phyloP scores from a whole-genome alignment of 2,113 vertebrate genomes.

The Syrrhaptes paradoxus region DNA sequence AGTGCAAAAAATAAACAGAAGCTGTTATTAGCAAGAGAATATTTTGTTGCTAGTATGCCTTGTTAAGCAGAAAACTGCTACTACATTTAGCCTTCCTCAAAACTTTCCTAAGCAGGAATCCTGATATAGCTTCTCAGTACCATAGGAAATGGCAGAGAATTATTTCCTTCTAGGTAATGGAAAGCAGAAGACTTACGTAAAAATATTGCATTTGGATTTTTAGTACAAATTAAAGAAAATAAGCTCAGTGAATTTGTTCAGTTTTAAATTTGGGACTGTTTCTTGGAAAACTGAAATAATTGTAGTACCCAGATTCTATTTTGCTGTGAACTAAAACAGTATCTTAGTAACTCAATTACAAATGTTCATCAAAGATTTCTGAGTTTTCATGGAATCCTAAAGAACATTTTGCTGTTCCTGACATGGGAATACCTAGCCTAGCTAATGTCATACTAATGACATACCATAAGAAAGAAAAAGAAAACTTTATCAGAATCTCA shows the following conservation, averaged over 20 bases:
- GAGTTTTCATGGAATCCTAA: background rate
- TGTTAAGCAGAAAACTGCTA: conserved; percentile 16
- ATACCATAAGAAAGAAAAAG: background rate
- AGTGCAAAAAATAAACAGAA: conserved; percentile 41
- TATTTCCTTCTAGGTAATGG: background rate
- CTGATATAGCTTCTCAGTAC: background rate
- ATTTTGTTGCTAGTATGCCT: background rate
- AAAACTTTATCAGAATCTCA: background rate
- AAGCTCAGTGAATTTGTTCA: background rate
- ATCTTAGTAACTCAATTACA: background rate
- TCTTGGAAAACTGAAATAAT: background rate
- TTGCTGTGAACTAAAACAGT: background rate
- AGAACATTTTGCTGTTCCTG: background rate
- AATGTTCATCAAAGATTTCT: background rate
- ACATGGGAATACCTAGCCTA: background rate
- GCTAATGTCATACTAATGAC: background rate
- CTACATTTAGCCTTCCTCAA: conserved; percentile 8
- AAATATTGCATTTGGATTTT: background rate
- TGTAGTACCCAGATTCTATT: background rate
- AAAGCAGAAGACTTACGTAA: background rate
- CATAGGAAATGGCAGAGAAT: background rate
- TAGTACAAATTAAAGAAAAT: background rate
- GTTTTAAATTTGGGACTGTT: background rate
- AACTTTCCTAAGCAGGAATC: background rate
- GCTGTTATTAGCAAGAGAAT: conserved; percentile 45